A percentile compares a stretch with the other conserved stretches of the same genome.
These are phyloP conservation scores for Drosophila nikananu DNA, from an alignment of 1,140 invertebrate genomes.

Conservation along the genomic window DNA sequence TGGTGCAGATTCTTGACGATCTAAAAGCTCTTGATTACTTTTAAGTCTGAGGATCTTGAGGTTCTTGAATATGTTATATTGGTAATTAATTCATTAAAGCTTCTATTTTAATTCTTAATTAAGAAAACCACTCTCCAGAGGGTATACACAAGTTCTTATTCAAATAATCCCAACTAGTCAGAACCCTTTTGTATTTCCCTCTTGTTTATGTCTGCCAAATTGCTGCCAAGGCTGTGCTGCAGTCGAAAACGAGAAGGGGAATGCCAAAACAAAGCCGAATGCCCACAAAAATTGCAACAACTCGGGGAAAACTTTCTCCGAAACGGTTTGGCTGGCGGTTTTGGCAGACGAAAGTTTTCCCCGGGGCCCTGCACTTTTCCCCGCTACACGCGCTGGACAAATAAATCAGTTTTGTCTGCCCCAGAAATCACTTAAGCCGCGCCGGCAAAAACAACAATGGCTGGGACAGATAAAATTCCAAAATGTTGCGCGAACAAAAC, in stretches of 20 bases:
- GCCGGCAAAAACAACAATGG: constrained; percentile 17
- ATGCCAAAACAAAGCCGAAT: constrained; percentile 37
- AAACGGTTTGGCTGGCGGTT: constrained; percentile 52
- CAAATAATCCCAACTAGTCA: neutral
- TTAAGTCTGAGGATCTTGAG: neutral
- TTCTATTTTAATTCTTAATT: neutral
- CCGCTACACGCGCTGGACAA: constrained; percentile 25
- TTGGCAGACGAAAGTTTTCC: constrained; percentile 50
- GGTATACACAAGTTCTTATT: neutral
- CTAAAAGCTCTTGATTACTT: neutral
- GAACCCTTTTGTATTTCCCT: constrained; percentile 6
- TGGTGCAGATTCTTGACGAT: neutral
- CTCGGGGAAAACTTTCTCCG: constrained; percentile 56
- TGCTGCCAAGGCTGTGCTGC: constrained; percentile 72
- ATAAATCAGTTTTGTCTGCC: constrained; percentile 47
- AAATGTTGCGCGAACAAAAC: constrained; percentile 27
- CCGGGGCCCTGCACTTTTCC: neutral
- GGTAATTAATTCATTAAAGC: no score
- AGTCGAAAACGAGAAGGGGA: constrained; percentile 26
- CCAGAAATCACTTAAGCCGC: constrained; percentile 51
- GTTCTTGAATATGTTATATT: neutral
- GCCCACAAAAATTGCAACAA: constrained; percentile 58
- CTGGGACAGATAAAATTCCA: constrained; percentile 40
- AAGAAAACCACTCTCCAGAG: neutral
- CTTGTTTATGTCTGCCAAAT: constrained; percentile 77